Evolutionary conservation across 2,113 vertebrate genomes (phyloP), one percentile per base, ranked within the genome.

Genomic region (Periophthalmus modestus): DNA sequence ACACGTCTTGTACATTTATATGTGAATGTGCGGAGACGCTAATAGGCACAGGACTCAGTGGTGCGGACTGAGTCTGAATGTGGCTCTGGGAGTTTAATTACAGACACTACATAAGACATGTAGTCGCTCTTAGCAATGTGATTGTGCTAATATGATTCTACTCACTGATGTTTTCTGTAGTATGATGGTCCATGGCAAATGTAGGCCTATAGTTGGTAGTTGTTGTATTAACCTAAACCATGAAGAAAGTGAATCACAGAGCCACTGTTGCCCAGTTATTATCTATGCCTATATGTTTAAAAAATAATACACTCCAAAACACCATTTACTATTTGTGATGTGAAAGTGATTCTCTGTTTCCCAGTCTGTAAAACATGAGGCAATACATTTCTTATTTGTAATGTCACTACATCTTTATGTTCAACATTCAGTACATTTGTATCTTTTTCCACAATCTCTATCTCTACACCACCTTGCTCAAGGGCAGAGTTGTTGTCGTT

Each of bases 401-500:
- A 43, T 43, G 39, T 43, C 39, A 9, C 39, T 14, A 0, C 13
- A 57, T 57, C 7, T 14, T 59, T 59, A 15, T 59, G 61, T 65
- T n/a, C 33, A 18, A 65, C 16, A 36, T 39, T 15, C 16, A 18
- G 39, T 79, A 59, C 14, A 58, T 24, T 28, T 59, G 11, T 24
- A 14, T 1, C 23, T 23, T 57, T 57, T 19, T 21, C 23, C 23
- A 59, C 23, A 59, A 14, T 59, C 19, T 28, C 28, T 28, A 55
- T 28, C 23, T 43, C 39, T 43, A 4, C 24, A 74, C 54, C 72
- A 69, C 77, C 66, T 69, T 47, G 28, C 76, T 82, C 78, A 87
- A 89, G 82, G 76, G 67, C 72, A 78, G 36, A 71, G 76, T 76
- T 57, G 43, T 63, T 81, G 76, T 78, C 52, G 47, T 63, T 81